Evolutionary conservation across 2,888 invertebrate genomes (phyloP), one percentile per base, ranked within the genome.

Genomic region (Callimorpha dominula): DNA sequence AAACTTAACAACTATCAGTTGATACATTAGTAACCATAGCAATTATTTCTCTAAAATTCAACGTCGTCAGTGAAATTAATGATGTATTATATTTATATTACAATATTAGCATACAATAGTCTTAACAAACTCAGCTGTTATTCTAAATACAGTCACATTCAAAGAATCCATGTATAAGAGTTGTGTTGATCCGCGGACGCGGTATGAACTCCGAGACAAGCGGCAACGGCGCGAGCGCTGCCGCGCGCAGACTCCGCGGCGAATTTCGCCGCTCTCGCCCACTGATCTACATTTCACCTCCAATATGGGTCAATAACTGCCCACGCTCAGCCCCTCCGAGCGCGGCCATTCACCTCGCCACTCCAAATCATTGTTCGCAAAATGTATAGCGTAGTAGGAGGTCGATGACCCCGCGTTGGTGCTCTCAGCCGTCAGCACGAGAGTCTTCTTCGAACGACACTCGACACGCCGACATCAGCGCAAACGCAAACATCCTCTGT

Each of bases 271-370:
- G 94, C 94, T 94, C 93, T 96, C 95, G 95, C 96, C 96, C 95
- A 96, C 96, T 96, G 95, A 96, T 96, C 96, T 95, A 96, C 96
- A 95, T 96, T 96, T 95, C 93, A 95, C 95, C 92, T 91, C 91
- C 90, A 95, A 95, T 95, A 95, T 95, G 94, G 95, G 95, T 95
- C 95, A 95, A 95, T 95, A 95, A 95, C 95, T 95, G 95, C 95
- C 95, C 94, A 95, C 95, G 94, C 95, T 93, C 92, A 92, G 94
- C 94, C 95, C 95, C 95, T 92, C 93, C 91, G 92, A 86, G 89
- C 90, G 91, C 92, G 95, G 95, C 91, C 95, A 84, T 95, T 95
- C 95, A 95, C 95, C 95, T 95, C 94, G 92, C 94, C 92, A 94
- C 93, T 94, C 92, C 94, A 94, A 95, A 95, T 95, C 94, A 95